phyloP scores from a whole-genome alignment of 1,140 invertebrate species.

The Calycopis cecrops region DNA sequence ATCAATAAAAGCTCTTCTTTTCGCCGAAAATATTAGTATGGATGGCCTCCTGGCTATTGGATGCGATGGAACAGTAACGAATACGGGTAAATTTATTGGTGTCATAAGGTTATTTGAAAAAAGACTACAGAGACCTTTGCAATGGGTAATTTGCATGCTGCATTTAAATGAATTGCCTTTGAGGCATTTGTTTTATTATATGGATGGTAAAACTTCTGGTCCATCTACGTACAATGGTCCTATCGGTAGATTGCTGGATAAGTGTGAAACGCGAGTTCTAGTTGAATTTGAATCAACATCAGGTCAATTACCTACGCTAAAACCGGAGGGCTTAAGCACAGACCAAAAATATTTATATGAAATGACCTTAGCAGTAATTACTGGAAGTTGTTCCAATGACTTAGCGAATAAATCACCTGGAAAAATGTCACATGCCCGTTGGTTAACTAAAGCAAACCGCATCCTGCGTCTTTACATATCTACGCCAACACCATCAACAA shows the following conservation, averaged over 20 bases:
- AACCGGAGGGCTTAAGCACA: not conserved
- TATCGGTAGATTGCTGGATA: conserved; percentile 4
- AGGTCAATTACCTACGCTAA: not conserved
- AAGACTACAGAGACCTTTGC: no score
- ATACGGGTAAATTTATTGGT: conserved; percentile 9
- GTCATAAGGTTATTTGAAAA: no score
- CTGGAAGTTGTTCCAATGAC: no score
- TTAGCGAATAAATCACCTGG: conserved; percentile 9
- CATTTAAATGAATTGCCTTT: no score
- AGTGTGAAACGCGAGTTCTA: not conserved
- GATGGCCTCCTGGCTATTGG: no score
- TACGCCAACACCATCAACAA: no score
- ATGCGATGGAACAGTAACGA: not conserved
- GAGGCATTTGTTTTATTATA: no score
- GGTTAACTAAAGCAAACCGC: no score
- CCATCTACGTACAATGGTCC: not conserved
- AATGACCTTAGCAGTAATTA: not conserved
- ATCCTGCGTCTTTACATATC: no score
- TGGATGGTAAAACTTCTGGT: not conserved
- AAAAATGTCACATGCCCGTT: conserved; percentile 5
- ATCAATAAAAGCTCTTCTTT: not conserved
- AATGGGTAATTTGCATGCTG: no score
- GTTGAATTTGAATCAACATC: not conserved
- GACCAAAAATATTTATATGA: conserved; percentile 6
- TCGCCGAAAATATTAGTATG: no score